Conservation (phyloP, 2,113 vertebrate species). For the Peromyscus maniculatus region DNA sequence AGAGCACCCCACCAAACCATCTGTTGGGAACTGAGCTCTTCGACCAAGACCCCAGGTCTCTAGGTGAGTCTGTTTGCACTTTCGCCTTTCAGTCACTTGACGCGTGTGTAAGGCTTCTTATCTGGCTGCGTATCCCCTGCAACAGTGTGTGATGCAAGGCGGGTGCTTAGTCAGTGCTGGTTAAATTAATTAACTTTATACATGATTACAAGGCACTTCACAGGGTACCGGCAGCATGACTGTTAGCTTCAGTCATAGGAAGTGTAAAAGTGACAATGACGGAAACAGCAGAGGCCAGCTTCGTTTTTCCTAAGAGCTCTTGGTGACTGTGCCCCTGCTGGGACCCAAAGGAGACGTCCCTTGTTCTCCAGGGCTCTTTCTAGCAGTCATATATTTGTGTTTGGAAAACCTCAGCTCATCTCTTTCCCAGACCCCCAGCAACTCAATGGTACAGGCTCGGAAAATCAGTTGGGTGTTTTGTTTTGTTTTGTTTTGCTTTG, state of each 20-base stretch:
- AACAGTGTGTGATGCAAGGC: not conserved
- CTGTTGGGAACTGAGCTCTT: not conserved
- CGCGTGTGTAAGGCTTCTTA: not conserved
- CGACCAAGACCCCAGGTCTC: not conserved
- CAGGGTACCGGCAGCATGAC: not conserved
- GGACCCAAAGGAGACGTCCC: not conserved
- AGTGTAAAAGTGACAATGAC: not conserved
- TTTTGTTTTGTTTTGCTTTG: not conserved
- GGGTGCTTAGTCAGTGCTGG: not conserved
- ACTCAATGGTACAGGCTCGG: not conserved
- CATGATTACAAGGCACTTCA: not conserved
- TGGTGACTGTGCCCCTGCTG: not conserved
- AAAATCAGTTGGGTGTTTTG: not conserved
- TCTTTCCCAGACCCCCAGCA: not conserved
- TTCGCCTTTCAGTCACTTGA: slow-evolving; percentile 2
- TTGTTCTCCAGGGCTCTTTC: not conserved
- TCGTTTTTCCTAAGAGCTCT: not conserved
- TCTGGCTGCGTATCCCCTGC: not conserved
- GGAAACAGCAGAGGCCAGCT: not conserved
- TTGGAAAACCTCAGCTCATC: not conserved
- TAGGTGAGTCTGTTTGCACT: not conserved
- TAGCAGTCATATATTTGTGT: not conserved
- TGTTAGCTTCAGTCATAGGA: not conserved
- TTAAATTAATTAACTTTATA: not conserved
- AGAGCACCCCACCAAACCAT: not conserved